Evolutionary conservation across 2,113 vertebrate species (phyloP).

Genomic region (Formicarius rufipectus): DNA sequence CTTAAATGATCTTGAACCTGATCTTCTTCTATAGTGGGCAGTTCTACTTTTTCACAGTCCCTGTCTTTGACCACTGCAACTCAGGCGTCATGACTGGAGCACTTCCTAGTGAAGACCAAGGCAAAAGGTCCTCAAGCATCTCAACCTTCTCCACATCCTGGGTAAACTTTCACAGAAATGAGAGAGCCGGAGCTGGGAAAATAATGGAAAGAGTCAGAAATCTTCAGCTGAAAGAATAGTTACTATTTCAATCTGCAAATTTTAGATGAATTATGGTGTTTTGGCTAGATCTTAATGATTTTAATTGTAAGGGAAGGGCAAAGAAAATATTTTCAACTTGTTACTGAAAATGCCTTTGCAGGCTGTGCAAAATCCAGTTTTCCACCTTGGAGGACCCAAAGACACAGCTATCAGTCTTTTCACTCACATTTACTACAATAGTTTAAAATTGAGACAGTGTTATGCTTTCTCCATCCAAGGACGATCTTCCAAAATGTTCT

Average conservation of each 20-base stretch:
- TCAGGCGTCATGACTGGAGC: not conserved
- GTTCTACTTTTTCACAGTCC: not conserved
- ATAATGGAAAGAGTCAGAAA: not conserved
- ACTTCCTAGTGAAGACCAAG: not conserved
- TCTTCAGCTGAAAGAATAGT: not conserved
- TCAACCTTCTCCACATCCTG: not conserved
- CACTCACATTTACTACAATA: not conserved
- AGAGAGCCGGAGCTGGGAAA: not conserved
- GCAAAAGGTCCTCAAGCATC: not conserved
- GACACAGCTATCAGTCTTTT: not conserved
- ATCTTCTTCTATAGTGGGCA: not conserved
- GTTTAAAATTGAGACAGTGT: not conserved
- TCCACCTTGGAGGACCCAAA: not conserved
- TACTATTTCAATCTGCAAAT: not conserved
- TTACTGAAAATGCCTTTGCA: not conserved
- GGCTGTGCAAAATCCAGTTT: not conserved
- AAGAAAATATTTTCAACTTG: not conserved
- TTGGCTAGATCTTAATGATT: not conserved
- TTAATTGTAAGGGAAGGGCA: not conserved
- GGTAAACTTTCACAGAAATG: not conserved
- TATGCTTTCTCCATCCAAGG: not conserved
- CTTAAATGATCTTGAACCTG: not conserved
- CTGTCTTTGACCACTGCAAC: not conserved
- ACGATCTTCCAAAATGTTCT: not conserved
- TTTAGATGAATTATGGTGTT: not conserved